These are phyloP conservation scores for Conus ventricosus DNA, from an alignment of 1,140 invertebrate species.

Conservation along the genomic window DNA sequence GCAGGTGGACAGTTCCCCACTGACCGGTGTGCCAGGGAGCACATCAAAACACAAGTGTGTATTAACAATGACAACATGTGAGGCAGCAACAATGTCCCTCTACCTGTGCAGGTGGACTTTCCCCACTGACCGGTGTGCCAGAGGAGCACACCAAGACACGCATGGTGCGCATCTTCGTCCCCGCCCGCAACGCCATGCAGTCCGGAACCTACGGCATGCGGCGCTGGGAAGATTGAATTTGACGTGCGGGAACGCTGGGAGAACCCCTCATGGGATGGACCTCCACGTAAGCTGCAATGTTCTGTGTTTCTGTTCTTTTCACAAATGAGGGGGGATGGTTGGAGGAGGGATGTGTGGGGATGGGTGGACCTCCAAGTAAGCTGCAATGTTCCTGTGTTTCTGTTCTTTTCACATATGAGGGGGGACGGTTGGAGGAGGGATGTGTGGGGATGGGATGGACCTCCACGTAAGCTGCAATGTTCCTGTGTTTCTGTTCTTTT, in stretches of 20 bases:
- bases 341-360: no score
- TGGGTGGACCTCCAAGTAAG: no score
- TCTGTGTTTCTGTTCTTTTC: no score
- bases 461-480: no score
- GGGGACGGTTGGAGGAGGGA: no score
- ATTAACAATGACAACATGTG: neutral
- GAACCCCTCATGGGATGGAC: slow-evolving; percentile 99
- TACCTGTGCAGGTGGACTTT: slow-evolving; percentile 75
- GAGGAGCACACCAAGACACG: slow-evolving; percentile 91
- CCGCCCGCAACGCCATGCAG: slow-evolving; percentile 97
- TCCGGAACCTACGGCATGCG: slow-evolving; percentile 92
- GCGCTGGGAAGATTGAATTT: slow-evolving; percentile 95
- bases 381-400: no score
- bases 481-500: no score
- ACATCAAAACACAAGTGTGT: slow-evolving; percentile 80
- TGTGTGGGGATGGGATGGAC: no score
- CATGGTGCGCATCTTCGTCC: slow-evolving; percentile 91
- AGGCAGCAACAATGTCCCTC: neutral
- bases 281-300: slow-evolving; percentile 83
- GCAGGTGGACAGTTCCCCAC: slow-evolving; percentile 76
- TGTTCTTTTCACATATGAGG: no score
- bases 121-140: slow-evolving; percentile 84
- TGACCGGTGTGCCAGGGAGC: slow-evolving; percentile 90
- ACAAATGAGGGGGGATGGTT: no score
- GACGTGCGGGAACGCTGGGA: slow-evolving; percentile 98